Base-by-base conservation (phyloP, 2,888 invertebrate genomes). In the Epistrophe eligans region DNA sequence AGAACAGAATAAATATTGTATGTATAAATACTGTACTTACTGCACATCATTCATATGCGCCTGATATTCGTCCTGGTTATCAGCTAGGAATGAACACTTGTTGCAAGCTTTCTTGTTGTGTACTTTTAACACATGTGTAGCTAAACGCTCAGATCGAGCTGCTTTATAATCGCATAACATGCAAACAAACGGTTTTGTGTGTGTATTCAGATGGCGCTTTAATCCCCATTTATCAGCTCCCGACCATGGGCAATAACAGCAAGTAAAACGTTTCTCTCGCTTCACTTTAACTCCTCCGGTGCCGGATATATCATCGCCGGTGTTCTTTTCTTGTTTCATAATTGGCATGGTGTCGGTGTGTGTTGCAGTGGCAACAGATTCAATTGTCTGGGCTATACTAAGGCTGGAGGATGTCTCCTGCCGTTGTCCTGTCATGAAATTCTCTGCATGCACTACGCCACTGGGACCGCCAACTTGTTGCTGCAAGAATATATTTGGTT, bases 211-310 rank as follows among this genome's bases (percentile, higher is more conserved):
- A 92, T 98, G 98, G 62, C 98, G 95, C 93, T 98, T 98, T 83
- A 98, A 94, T 91, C 98, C 98, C 98, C 98, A 98, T 92, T 98
- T 98, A 93, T 98, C 98, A 77, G 97, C 97, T 28, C 98, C 98
- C 50, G 97, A 96, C 98, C 98, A 98, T 28, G 97, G 95, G 93
- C 98, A 98, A 92, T 97, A 98, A 92, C 97, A 96, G 93, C 98
- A 98, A 89, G 96, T 95, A 93, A 96, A 97, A 89, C 96, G 95
- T 90, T 96, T 95, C 91, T 96, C 95, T 67, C 95, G 94, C 93
- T 94, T 95, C 3, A 92, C 91, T 77, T 93, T 93, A 17, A 91
- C 72, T 67, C 89, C 90, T 13, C 91, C 91, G 5, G 90, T 89
- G 4, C 89, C 89, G 24, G 90, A 90, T 70, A 91, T 91, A 74